Conservation (phyloP, 2,888 invertebrate species). For the Melolontha melolontha region DNA sequence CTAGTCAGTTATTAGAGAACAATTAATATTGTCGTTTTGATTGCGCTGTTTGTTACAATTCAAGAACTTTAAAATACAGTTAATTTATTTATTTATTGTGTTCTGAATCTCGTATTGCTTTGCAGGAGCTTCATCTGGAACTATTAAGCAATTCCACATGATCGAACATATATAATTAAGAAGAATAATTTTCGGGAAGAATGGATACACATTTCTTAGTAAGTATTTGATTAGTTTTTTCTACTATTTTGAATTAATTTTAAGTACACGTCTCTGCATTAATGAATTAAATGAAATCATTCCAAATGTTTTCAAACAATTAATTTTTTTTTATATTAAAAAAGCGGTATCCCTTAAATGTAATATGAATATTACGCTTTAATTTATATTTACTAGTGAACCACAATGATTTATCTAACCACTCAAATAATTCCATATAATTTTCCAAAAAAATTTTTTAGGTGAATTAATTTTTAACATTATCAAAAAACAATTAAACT, state of each 20-base stretch:
- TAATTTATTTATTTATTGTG: too few relatives aligned
- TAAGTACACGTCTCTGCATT: too few relatives aligned
- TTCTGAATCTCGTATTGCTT: too few relatives aligned
- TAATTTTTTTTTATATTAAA: neutral
- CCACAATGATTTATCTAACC: too few relatives aligned
- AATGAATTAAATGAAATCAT: too few relatives aligned
- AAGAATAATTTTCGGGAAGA: neutral
- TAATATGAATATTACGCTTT: constrained; percentile 9
- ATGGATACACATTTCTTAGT: constrained; percentile 35
- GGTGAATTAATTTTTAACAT: too few relatives aligned
- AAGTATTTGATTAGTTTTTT: constrained; percentile 25
- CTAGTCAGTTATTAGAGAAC: constrained; percentile 4
- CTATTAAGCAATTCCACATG: neutral
- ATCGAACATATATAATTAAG: neutral
- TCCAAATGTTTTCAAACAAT: too few relatives aligned
- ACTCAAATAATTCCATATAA: too few relatives aligned
- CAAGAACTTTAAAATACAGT: neutral
- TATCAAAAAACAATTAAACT: too few relatives aligned
- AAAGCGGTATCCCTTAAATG: neutral
- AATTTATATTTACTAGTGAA: too few relatives aligned
- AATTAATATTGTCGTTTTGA: constrained; percentile 9
- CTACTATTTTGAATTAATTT: neutral
- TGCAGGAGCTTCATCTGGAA: too few relatives aligned
- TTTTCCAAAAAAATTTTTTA: too few relatives aligned
- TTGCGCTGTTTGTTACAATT: neutral